Conservation (phyloP, 2,113 vertebrate genomes). For the Hyla sarda region DNA sequence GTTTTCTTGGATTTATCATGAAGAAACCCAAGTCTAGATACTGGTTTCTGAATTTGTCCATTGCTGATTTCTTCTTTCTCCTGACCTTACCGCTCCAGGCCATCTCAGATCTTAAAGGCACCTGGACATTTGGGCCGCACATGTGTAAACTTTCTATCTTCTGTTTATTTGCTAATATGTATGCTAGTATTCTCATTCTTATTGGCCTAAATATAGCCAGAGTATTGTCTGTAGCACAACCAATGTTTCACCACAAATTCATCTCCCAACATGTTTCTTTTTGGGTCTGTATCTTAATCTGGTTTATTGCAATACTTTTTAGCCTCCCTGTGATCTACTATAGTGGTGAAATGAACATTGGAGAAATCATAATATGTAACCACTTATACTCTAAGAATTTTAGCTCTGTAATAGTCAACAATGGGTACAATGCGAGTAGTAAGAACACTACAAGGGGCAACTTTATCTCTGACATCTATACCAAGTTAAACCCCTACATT, state of each 20-base stretch:
- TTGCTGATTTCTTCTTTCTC: too few species aligned
- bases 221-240: slow-evolving; percentile 29
- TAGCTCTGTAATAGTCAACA: too few species aligned
- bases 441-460: background rate
- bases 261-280: background rate
- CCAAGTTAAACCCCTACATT: background rate
- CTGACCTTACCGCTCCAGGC: too few species aligned
- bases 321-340: background rate
- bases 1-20: background rate
- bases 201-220: slow-evolving; percentile 22
- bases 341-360: background rate
- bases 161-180: background rate
- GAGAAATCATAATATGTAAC: background rate
- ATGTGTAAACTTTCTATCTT: too few species aligned
- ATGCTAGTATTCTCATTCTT: slow-evolving; percentile 25
- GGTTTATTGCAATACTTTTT: background rate
- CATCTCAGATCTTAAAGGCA: too few species aligned
- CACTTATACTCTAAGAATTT: background rate
- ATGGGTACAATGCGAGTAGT: background rate
- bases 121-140: too few species aligned
- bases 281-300: slow-evolving; percentile 12
- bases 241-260: slow-evolving; percentile 24
- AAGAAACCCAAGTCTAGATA: too few species aligned
- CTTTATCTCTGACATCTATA: background rate
- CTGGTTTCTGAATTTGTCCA: too few species aligned